Evolutionary conservation across 2,113 vertebrate genomes (phyloP).

Genomic region (Caracal caracal): DNA sequence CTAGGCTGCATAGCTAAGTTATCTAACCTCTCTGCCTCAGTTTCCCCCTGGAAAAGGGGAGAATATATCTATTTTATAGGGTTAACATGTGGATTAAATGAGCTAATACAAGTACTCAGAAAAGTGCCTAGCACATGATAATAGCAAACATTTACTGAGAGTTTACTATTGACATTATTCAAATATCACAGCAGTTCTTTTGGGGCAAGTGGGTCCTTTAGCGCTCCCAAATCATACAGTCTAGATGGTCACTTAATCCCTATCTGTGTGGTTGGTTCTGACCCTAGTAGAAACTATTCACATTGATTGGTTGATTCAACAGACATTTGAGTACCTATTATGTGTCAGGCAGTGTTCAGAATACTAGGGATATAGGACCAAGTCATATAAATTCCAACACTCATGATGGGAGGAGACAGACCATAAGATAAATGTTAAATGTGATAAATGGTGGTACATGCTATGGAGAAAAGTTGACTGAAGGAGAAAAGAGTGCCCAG

Average conservation of each 20-base stretch:
- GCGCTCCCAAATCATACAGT: background rate
- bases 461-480: background rate
- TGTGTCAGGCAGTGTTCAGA: background rate
- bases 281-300: background rate
- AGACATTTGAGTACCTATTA: background rate
- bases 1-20: background rate
- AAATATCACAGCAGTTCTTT: background rate
- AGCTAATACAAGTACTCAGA: constrained; percentile 15
- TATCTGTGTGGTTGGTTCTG: background rate
- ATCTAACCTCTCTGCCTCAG: background rate
- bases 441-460: background rate
- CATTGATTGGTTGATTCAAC: background rate
- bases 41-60: background rate
- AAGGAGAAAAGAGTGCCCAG: background rate
- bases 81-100: constrained; percentile 24
- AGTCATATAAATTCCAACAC: background rate
- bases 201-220: background rate
- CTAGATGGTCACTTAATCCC: background rate
- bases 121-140: background rate
- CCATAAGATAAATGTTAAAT: constrained; percentile 8
- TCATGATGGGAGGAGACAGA: background rate
- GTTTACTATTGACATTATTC: background rate
- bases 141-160: background rate
- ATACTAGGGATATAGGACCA: background rate
- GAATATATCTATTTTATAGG: background rate